Evolutionary conservation across 2,113 vertebrate genomes (phyloP).

Genomic region (Empidonax alnorum): DNA sequence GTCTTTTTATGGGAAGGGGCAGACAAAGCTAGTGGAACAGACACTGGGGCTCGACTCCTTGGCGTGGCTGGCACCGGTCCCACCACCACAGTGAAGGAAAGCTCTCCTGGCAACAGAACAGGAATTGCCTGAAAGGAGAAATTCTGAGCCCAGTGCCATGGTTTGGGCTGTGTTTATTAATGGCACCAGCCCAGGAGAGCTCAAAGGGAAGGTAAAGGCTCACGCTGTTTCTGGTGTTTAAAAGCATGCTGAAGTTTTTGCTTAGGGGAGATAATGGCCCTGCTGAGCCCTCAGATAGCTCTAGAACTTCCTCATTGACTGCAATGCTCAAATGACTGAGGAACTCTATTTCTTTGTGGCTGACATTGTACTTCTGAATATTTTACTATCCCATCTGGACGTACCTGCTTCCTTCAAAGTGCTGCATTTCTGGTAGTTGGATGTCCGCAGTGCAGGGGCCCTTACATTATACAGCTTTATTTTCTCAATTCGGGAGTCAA

Average conservation of each 20-base stretch:
- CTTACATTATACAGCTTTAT: slow-evolving; percentile 86
- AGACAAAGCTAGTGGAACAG: neutral
- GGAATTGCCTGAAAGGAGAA: neutral
- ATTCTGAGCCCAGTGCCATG: rapidly evolving
- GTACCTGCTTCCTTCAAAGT: slow-evolving; percentile 91
- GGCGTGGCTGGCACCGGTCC: neutral
- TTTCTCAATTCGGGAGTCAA: slow-evolving; percentile 91
- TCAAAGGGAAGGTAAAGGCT: neutral
- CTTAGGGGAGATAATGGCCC: neutral
- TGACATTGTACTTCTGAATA: slow-evolving; percentile 9
- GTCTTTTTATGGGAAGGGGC: neutral
- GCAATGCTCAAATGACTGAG: neutral
- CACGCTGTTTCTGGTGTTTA: neutral
- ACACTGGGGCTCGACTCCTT: rapidly evolving
- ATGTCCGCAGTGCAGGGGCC: slow-evolving; percentile 80
- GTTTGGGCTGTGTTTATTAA: neutral
- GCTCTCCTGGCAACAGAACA: neutral
- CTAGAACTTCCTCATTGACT: neutral
- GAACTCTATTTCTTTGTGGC: neutral
- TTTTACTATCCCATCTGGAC: neutral
- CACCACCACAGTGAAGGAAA: neutral
- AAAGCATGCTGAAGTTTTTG: neutral
- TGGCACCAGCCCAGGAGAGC: neutral
- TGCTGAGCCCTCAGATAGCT: neutral
- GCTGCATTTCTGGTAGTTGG: slow-evolving; percentile 88